A percentile compares a stretch with the other conserved stretches of the same genome.
phyloP scores from a whole-genome alignment of 2,888 invertebrate species.

The Lamellibrachia columna region DNA sequence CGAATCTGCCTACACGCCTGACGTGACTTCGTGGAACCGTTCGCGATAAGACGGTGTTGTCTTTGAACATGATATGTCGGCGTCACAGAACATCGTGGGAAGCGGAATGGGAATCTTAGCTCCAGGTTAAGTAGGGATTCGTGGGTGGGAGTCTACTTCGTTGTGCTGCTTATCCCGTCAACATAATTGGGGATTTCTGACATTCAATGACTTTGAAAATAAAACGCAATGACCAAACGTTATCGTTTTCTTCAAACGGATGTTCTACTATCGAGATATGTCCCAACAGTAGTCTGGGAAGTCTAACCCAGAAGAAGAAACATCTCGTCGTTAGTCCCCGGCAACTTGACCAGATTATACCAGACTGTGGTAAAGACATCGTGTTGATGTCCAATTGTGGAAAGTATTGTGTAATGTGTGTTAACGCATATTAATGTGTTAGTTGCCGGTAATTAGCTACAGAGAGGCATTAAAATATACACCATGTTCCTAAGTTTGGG shows the following conservation, averaged over 20 bases:
- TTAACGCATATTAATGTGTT: no score
- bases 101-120: background rate
- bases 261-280: no score
- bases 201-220: background rate
- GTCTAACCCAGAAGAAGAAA: no score
- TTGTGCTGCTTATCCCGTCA: background rate
- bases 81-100: constrained; percentile 10
- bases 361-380: no score
- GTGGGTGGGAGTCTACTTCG: background rate
- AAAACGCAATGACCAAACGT: background rate
- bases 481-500: no score
- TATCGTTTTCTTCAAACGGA: background rate
- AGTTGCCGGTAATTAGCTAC: no score
- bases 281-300: no score
- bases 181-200: background rate
- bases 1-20: background rate
- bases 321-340: no score
- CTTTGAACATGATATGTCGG: background rate
- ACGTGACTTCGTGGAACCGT: background rate
- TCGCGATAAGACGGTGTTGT: background rate
- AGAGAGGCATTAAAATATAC: no score
- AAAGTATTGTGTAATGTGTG: no score
- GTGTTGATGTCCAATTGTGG: no score
- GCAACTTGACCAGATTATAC: no score
- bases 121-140: background rate